A percentile compares a stretch with the other conserved stretches of the same genome.
Evolutionary conservation across 2,113 vertebrate genomes (phyloP).

Genomic region (Xenopus borealis): DNA sequence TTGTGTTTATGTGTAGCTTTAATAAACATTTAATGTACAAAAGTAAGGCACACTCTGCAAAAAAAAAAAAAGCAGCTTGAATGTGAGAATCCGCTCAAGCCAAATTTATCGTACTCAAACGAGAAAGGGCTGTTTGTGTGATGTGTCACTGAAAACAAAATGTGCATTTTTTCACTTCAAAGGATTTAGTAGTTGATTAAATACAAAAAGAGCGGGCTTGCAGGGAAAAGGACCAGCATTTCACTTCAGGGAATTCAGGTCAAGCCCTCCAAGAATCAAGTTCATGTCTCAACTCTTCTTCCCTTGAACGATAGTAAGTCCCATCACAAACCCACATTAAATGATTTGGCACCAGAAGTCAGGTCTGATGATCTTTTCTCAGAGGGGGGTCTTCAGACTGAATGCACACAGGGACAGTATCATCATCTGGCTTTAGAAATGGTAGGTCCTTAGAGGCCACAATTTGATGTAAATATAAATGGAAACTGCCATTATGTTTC

Average conservation of each 20-base stretch:
- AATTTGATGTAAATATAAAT: constrained; percentile 23
- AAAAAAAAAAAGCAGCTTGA: too few relatives aligned
- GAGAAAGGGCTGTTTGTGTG: constrained; percentile 51
- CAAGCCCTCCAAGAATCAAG: constrained; percentile 55
- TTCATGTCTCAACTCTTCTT: constrained; percentile 61
- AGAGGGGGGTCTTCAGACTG: constrained; percentile 34
- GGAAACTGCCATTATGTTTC: constrained; percentile 21
- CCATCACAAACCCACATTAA: constrained; percentile 64
- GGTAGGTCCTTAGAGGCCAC: constrained; percentile 11
- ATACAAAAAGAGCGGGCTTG: constrained; percentile 60
- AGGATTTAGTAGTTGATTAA: constrained; percentile 72
- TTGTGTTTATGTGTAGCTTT: too few relatives aligned
- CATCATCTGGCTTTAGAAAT: constrained; percentile 40
- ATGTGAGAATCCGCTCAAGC: too few relatives aligned
- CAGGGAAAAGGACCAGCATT: constrained; percentile 57
- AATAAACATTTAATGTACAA: too few relatives aligned
- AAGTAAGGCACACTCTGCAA: too few relatives aligned
- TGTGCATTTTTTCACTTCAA: constrained; percentile 75
- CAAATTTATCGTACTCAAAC: too few relatives aligned
- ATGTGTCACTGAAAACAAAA: constrained; percentile 67
- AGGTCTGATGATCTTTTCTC: constrained; percentile 44
- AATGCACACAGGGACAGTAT: constrained; percentile 1
- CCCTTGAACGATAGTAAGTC: constrained; percentile 59
- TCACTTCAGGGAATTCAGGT: constrained; percentile 72
- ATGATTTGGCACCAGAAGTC: constrained; percentile 59